Conservation (phyloP, 2,888 invertebrate species). For the Spisula subtruncata region DNA sequence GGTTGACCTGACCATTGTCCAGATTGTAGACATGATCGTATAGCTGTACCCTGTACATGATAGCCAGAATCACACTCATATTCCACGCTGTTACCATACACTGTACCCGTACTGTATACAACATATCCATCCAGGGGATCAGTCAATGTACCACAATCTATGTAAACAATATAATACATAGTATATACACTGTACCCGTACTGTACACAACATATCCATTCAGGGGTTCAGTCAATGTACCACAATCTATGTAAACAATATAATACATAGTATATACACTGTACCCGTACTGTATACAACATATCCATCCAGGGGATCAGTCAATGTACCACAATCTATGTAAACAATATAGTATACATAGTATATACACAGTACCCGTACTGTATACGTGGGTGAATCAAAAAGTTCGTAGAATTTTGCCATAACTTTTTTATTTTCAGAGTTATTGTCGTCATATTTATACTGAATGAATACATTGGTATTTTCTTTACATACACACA, state of each 20-base stretch:
- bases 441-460: too few species aligned
- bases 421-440: too few species aligned
- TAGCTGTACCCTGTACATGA: constrained; percentile 26
- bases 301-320: constrained; percentile 21
- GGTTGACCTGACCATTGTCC: constrained; percentile 33
- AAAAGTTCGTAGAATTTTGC: too few species aligned
- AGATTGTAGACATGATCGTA: constrained; percentile 25
- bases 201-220: constrained; percentile 39
- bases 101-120: constrained; percentile 22
- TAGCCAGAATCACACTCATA: constrained; percentile 55
- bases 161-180: constrained; percentile 22
- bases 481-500: too few species aligned
- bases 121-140: constrained; percentile 35
- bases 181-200: constrained; percentile 33
- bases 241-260: constrained; percentile 48
- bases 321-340: constrained; percentile 50
- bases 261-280: too few species aligned
- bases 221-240: background rate
- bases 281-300: constrained; percentile 34
- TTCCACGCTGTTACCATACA: constrained; percentile 36
- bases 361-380: too few species aligned
- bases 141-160: constrained; percentile 50
- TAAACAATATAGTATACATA: too few species aligned
- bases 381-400: too few species aligned
- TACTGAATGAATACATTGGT: too few species aligned